Evolutionary conservation across 2,888 invertebrate species (phyloP).

Genomic region (Xestoiulus laeticollis): DNA sequence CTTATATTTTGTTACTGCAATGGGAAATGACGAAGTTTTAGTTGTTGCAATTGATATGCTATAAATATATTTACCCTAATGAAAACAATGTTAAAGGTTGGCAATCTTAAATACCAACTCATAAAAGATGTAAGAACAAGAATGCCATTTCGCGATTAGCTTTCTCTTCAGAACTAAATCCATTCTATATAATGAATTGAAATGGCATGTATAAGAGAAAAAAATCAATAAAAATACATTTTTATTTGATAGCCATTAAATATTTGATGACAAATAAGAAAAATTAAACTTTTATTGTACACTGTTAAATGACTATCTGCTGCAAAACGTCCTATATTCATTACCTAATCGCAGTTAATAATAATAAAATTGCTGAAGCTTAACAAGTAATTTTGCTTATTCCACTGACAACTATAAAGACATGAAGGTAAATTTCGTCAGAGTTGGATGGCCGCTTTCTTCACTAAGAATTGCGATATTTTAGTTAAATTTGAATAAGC

Average conservation of each 20-base stretch:
- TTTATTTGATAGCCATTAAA: background rate
- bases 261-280: conserved; percentile 2
- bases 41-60: background rate
- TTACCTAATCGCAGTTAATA: background rate
- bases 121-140: background rate
- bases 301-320: background rate
- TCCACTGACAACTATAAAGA: too few relatives aligned
- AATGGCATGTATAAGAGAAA: background rate
- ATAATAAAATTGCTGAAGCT: too few relatives aligned
- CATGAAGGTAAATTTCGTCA: too few relatives aligned
- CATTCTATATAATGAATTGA: background rate
- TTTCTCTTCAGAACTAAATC: background rate
- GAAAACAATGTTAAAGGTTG: background rate
- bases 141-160: background rate
- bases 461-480: too few relatives aligned
- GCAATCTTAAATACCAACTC: background rate
- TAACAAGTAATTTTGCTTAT: too few relatives aligned
- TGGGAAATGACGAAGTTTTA: background rate
- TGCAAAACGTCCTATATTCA: background rate
- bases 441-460: too few relatives aligned
- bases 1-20: background rate
- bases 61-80: background rate
- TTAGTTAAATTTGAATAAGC: too few relatives aligned
- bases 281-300: background rate
- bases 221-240: conserved; percentile 21